Conservation (phyloP, 2,888 invertebrate genomes). For the Campoplex capitator region DNA sequence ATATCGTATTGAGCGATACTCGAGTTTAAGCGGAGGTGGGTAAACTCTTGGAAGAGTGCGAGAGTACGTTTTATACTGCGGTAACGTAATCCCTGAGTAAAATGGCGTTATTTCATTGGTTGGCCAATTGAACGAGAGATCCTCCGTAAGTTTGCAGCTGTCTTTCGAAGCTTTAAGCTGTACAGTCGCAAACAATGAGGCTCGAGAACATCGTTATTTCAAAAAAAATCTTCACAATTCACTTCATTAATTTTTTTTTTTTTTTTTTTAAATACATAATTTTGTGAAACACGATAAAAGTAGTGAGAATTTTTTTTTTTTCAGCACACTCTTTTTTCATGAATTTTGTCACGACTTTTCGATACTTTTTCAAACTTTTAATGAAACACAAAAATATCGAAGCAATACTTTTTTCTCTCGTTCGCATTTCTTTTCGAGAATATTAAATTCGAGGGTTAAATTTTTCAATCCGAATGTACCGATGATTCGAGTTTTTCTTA, state of each 20-base stretch:
- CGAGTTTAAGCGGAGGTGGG: constrained; percentile 35
- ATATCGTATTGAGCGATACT: neutral
- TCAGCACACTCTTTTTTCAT: neutral
- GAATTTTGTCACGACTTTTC: neutral
- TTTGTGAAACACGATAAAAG: too few species aligned
- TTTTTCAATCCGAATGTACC: constrained; percentile 48
- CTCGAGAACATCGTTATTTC: neutral
- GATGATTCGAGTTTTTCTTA: constrained; percentile 74
- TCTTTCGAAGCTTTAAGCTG: constrained; percentile 44
- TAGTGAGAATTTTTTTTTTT: neutral
- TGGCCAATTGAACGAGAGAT: constrained; percentile 74
- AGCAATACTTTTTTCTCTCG: too few species aligned
- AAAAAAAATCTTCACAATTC: neutral
- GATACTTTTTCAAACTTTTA: neutral
- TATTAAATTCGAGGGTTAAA: neutral
- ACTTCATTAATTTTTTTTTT: neutral
- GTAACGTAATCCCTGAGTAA: constrained; percentile 58
- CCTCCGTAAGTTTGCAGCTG: constrained; percentile 59
- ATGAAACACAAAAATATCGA: too few species aligned
- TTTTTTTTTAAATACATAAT: neutral
- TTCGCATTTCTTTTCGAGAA: too few species aligned
- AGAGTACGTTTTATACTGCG: constrained; percentile 37
- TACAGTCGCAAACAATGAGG: constrained; percentile 37
- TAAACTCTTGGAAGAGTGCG: constrained; percentile 49
- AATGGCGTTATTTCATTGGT: constrained; percentile 71